Evolutionary conservation across 1,140 invertebrate species (phyloP).

Genomic region (Babylonia areolata): DNA sequence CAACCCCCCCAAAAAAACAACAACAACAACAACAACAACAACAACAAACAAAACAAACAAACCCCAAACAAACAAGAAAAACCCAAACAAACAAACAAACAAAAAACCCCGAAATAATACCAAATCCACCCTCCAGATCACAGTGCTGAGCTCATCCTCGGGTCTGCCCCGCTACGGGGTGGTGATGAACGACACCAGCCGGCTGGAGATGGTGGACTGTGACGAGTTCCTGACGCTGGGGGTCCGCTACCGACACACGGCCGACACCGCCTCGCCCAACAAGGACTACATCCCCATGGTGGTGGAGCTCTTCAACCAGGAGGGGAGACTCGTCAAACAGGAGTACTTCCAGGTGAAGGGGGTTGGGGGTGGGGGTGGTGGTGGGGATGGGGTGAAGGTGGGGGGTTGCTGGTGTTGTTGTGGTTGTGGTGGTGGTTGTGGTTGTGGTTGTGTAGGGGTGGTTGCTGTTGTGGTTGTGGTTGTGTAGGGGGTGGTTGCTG

Average conservation of each 20-base stretch:
- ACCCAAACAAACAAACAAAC: background rate
- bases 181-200: slow-evolving; percentile 63
- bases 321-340: slow-evolving; percentile 66
- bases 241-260: slow-evolving; percentile 72
- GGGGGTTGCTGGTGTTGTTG: background rate
- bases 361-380: background rate
- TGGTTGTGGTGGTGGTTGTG: too few relatives aligned
- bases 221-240: slow-evolving; percentile 69
- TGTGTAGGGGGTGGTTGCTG: too few relatives aligned
- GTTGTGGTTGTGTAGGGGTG: too few relatives aligned
- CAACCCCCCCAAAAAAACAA: background rate
- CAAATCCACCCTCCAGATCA: slow-evolving; percentile 44
- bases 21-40: too few relatives aligned
- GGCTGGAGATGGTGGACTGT: slow-evolving; percentile 69
- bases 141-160: slow-evolving; percentile 60
- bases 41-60: background rate
- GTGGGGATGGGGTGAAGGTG: background rate
- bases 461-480: too few relatives aligned
- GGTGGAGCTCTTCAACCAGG: slow-evolving; percentile 67
- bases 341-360: slow-evolving; percentile 75
- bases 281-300: slow-evolving; percentile 74
- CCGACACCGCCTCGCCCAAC: slow-evolving; percentile 62
- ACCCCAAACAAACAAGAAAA: background rate
- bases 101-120: background rate
- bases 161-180: slow-evolving; percentile 73